A percentile compares a stretch with the other conserved stretches of the same genome.
phyloP scores from a whole-genome alignment of 2,797 vertebrate genomes.

The Alauda arvensis region DNA sequence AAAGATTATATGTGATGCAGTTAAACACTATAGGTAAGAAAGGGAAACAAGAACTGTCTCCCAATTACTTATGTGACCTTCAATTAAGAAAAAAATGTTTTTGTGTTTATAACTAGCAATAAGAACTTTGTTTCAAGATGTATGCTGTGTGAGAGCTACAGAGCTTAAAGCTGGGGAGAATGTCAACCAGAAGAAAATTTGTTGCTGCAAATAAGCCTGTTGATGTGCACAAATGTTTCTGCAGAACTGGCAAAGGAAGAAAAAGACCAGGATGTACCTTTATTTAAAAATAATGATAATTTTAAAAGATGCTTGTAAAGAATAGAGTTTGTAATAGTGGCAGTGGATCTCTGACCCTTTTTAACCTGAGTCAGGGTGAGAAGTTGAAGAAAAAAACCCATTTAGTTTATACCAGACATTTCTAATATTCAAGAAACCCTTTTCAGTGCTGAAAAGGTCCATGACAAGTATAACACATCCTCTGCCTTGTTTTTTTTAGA shows the following conservation, averaged over 20 bases:
- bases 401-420: neutral
- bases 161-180: neutral
- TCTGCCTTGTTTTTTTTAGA: neutral
- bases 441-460: neutral
- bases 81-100: neutral
- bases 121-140: neutral
- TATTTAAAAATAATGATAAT: neutral
- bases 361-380: neutral
- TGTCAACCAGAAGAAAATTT: neutral
- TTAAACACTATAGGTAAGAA: neutral
- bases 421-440: neutral
- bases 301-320: neutral
- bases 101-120: neutral
- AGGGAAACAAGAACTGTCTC: neutral
- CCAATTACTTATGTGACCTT: neutral
- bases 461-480: neutral
- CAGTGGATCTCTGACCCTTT: neutral
- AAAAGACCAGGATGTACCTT: neutral
- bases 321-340: neutral
- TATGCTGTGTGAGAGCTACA: neutral
- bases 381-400: neutral
- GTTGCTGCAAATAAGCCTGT: neutral
- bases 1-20: neutral
- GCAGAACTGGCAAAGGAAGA: neutral
- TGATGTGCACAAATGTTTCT: neutral